Conservation (phyloP, 2,113 vertebrate genomes). For the Datnioides undecimradiatus region DNA sequence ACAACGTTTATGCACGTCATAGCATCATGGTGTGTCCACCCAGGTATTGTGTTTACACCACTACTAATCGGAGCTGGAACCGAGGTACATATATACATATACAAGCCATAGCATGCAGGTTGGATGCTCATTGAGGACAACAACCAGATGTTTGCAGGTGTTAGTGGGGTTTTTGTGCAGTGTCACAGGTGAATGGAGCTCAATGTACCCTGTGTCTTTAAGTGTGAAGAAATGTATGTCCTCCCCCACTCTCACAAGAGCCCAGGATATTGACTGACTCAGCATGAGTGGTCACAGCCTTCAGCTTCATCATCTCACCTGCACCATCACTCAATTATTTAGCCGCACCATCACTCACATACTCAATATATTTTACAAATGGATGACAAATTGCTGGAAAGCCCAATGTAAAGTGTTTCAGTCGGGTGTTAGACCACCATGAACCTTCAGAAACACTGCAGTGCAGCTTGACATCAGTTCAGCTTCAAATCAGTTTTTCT, state of each 20-base stretch:
- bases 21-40: too few relatives aligned
- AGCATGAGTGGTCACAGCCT: conserved; percentile 11
- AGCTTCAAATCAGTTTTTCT: too few relatives aligned
- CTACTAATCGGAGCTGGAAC: too few relatives aligned
- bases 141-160: too few relatives aligned
- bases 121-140: too few relatives aligned
- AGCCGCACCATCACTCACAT: neutral
- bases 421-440: neutral
- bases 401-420: neutral
- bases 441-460: neutral
- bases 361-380: conserved; percentile 19
- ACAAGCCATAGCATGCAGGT: too few relatives aligned
- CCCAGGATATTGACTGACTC: neutral
- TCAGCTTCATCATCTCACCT: conserved; percentile 22
- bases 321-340: conserved; percentile 15
- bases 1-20: too few relatives aligned
- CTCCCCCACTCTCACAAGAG: neutral
- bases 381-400: conserved; percentile 1
- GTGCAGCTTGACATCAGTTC: too few relatives aligned
- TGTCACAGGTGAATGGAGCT: neutral
- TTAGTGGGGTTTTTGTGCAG: too few relatives aligned
- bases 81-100: too few relatives aligned
- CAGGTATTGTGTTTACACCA: too few relatives aligned
- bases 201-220: neutral
- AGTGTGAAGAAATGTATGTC: neutral